Evolutionary conservation across 2,888 invertebrate genomes (phyloP).

Genomic region (Drosophila tripunctata): DNA sequence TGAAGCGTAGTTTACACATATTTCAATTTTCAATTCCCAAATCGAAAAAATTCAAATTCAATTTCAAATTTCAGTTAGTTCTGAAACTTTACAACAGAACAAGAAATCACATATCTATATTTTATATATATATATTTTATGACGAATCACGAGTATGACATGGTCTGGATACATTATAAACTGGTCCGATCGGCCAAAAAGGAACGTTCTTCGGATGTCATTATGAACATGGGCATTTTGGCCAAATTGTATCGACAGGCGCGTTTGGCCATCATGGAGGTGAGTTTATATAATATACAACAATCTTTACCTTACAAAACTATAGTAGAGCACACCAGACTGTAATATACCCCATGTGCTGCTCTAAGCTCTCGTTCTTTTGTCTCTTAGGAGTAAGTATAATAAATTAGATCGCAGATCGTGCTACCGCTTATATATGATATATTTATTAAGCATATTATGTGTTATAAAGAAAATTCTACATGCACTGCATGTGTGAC

Average conservation of each 20-base stretch:
- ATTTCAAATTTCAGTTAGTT: slow-evolving; percentile 26
- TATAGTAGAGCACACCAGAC: no score
- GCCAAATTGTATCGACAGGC: slow-evolving; percentile 33
- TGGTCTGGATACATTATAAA: slow-evolving; percentile 45
- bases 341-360: no score
- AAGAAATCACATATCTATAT: slow-evolving; percentile 2
- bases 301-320: no score
- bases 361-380: no score
- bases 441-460: slow-evolving; percentile 53
- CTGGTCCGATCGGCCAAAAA: slow-evolving; percentile 12
- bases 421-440: no score
- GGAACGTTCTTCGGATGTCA: background rate
- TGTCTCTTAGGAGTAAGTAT: no score
- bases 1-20: background rate
- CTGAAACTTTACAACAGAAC: slow-evolving; percentile 1
- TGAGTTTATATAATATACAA: slow-evolving; percentile 42
- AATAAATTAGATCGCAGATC: no score
- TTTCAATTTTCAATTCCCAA: background rate
- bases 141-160: slow-evolving; percentile 43
- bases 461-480: slow-evolving; percentile 22
- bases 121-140: slow-evolving; percentile 30
- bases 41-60: slow-evolving; percentile 2
- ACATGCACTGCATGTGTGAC: slow-evolving; percentile 30
- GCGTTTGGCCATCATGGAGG: slow-evolving; percentile 35
- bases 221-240: slow-evolving; percentile 38